Base-by-base conservation (phyloP, 2,888 invertebrate genomes). In the Cyrtodaria siliqua region DNA sequence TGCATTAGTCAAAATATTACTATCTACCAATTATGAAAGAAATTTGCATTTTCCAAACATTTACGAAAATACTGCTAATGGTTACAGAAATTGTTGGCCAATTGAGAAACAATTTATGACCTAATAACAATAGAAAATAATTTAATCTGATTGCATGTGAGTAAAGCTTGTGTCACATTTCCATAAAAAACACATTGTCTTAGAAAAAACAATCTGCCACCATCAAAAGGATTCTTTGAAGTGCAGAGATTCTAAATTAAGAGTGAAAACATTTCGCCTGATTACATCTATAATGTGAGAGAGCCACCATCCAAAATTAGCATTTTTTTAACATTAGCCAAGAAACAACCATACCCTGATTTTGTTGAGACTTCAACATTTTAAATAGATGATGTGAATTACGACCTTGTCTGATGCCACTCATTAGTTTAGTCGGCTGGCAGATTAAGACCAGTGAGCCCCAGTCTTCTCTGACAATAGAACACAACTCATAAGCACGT, bases 281-380 rank as follows among this genome's bases (percentile, higher is more conserved):
- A 70, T 70, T 56, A 62, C 18, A 70, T 62, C 57, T 49, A 26
- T 33, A 23, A 26, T 4, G 26, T 27, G 23, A 27, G 47, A 29
- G 38, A 26, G 49, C 64, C 72, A 60, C 60, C 72, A 72, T 64
- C n/a, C 27, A 1, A 3, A 14, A 66, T 72, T 64, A 42, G 53
- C 59, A 64, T 64, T 42, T 60, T 68, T 68, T 52, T 55, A 18
- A 38, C 60, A 68, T 68, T 59, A 60, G 14, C 4, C 38, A 27
- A 26, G 12, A 23, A 49, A 38, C 42, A 50, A 14, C 38, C 60
- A 47, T 18, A 27, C 60, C 60, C 49, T 59, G 44, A 59, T 59
- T 9, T 56, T 56, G 59, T 59, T 59, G 44, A n/a, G 59, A 44
- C 59, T 44, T 24, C 42, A 44, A 44, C 40, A 9, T 14, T 40